Evolutionary conservation across 2,797 vertebrate species (phyloP), one percentile per base, ranked within the genome.

Genomic region (Bradypodion ventrale): DNA sequence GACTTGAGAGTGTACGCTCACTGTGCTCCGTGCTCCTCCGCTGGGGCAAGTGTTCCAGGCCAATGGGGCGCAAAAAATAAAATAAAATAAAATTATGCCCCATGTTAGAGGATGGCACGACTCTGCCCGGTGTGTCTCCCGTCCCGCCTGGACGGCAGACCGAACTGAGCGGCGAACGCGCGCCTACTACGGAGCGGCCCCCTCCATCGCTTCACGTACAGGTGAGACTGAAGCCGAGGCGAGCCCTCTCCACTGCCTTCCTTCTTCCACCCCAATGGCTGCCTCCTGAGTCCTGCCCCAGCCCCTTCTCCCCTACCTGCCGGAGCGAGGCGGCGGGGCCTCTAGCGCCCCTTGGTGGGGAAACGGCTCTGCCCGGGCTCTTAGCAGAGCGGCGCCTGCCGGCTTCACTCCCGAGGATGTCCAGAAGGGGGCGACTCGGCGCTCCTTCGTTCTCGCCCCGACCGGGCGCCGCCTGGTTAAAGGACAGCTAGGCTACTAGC

Each of bases 381-480:
- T 49, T 8, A 9, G 9, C n/a, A n/a, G n/a, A 12, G 46, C 46
- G 46, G 49, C 2, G 46, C 49, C 46, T 13, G 46, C 46, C 46
- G 49, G 2, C 52, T 16, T 21, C 52, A 56, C 52, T 21, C 15
- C 15, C 52, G 56, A 15, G 52, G 52, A 16, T 56, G 8, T n/a
- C 46, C 4, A 49, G 46, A 13, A 49, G 1, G 46, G 46, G 46
- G 21, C 5, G 8, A 59, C 6, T 9, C 52, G 25, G 56, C 79
- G 75, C 75, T 81, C 5, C 44, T n/a, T 8, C n/a, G n/a, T n/a
- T n/a, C n/a, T n/a, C 21, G 60, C 52, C 21, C n/a, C 7, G 1
- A 75, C 88, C 83, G 80, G 85, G 72, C 79, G 88, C 75, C 79
- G 88, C 75, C 86, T 70, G 86, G 86, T 69, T 7, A 85, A 73